Evolutionary conservation across 2,113 vertebrate genomes (phyloP), one percentile per base, ranked within the genome.

Genomic region (Sula dactylatra): DNA sequence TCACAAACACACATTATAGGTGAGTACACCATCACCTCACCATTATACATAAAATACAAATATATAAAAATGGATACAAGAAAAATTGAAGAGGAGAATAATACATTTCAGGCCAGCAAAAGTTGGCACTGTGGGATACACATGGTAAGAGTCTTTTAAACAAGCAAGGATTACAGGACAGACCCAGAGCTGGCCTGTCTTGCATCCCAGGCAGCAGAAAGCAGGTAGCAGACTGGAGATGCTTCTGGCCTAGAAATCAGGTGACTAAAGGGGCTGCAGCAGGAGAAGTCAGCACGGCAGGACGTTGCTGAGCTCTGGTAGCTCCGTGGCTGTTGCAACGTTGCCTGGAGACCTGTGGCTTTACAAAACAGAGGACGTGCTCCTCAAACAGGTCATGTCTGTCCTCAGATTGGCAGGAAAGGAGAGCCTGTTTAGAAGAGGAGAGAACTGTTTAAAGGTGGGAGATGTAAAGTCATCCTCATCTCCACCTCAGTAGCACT

Each of bases 291-390:
- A 29, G 6, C 36, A 29, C 2, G 18, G 40, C 36, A 49, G 24
- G 4, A 59, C 1, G 0, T 12, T 10, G 4, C 47, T 44, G 32
- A 50, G 38, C 38, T 65, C 49, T 32, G 24, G 13, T 10, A 38
- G 59, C 47, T 25, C 47, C 1, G 4, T 3, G 25, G 21, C 42
- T 62, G 5, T 17, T 31, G 36, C 21, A 55, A 4, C 8, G 26
- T 31, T 50, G 36, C 29, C 36, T 20, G 18, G 32, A 86, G 54
- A 67, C n/a, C 44, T 25, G 16, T 1, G 4, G 40, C 64, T 64
- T 64, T 74, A 54, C 9, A 11, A 76, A 76, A 55, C 7, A 32
- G 29, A 82, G 29, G 29, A 44, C 52, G 44, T 34, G 24, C 31
- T 45, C 34, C 67, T 61, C 40, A 45, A 38, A 29, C 24, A 86